phyloP scores from a whole-genome alignment of 2,113 vertebrate species.

The Sigmodon hispidus region DNA sequence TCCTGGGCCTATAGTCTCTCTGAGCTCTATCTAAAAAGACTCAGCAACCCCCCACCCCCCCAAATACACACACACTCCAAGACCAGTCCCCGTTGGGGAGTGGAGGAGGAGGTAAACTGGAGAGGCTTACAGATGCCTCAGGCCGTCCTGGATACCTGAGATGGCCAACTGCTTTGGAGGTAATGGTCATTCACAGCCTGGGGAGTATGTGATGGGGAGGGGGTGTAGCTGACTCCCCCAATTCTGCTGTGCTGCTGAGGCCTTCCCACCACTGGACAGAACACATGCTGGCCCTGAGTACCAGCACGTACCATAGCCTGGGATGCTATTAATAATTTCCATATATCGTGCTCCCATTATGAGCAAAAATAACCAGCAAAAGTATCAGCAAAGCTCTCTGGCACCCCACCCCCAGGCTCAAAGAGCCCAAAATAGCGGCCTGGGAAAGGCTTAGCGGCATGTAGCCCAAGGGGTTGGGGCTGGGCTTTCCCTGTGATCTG shows the following conservation, averaged over 20 bases:
- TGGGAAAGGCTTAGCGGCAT: constrained; percentile 18
- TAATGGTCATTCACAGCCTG: not conserved
- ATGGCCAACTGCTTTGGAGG: too few species aligned
- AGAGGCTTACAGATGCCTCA: not conserved
- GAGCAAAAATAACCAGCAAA: constrained; percentile 55
- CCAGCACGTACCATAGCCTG: constrained; percentile 34
- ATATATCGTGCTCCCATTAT: constrained; percentile 15
- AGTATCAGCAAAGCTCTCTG: not conserved
- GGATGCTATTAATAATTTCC: constrained; percentile 66
- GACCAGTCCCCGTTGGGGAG: not conserved
- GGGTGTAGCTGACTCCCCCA: not conserved
- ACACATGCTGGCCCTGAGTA: not conserved
- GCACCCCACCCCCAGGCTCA: constrained; percentile 33
- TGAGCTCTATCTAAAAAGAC: not conserved
- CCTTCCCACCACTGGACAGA: not conserved
- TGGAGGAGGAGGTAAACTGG: too few species aligned
- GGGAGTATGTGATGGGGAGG: too few species aligned
- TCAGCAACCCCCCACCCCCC: not conserved
- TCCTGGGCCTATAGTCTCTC: not conserved
- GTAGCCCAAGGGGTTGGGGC: not conserved
- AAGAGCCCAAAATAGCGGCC: constrained; percentile 61
- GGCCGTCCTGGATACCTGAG: not conserved
- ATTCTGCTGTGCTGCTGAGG: not conserved
- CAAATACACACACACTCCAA: not conserved
- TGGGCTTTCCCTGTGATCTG: constrained; percentile 34